Percentiles rank a stretch among this genome's conserved stretches.
Evolutionary conservation across 1,140 invertebrate species (phyloP).

Genomic region (Popillia japonica): DNA sequence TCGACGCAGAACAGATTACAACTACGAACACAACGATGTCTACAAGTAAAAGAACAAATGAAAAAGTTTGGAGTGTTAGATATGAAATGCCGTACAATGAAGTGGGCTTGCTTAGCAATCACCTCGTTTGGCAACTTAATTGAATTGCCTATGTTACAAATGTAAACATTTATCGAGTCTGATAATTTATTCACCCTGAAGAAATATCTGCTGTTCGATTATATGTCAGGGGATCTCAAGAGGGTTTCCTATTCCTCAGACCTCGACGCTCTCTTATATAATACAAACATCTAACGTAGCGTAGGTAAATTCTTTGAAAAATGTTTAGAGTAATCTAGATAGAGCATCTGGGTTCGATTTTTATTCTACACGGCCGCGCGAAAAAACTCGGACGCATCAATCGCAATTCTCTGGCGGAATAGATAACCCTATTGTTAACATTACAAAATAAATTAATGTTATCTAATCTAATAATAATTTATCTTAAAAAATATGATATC

Average conservation of each 20-base stretch:
- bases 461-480: not conserved
- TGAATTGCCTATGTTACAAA: not conserved
- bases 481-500: too few relatives aligned
- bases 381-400: too few relatives aligned
- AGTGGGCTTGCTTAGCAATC: not conserved
- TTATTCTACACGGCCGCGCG: too few relatives aligned
- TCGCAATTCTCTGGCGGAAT: too few relatives aligned
- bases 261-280: not conserved
- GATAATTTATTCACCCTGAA: constrained; percentile 1
- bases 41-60: too few relatives aligned
- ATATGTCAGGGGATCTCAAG: not conserved
- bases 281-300: too few relatives aligned
- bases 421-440: not conserved
- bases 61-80: not conserved
- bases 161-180: not conserved
- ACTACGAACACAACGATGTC: not conserved
- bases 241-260: not conserved
- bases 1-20: not conserved
- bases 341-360: too few relatives aligned
- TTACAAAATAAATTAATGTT: not conserved
- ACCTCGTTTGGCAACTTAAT: not conserved
- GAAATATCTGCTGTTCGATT: not conserved
- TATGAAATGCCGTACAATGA: not conserved
- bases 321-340: too few relatives aligned
- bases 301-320: too few relatives aligned